Evolutionary conservation across 1,140 invertebrate genomes (phyloP).

Genomic region (Monomorium pharaonis): DNA sequence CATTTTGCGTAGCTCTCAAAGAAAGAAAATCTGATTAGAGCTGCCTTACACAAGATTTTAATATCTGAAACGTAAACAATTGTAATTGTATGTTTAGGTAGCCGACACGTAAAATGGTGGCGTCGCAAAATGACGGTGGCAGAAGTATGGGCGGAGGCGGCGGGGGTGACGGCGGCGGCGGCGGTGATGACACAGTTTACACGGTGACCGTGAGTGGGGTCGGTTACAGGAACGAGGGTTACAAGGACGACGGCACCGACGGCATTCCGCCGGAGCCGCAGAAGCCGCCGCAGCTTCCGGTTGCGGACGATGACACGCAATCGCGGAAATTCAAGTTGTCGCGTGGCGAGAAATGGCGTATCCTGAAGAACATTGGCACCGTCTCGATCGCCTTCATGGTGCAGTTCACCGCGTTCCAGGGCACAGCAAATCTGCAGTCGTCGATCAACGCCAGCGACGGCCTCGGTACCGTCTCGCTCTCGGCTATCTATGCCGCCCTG

Average conservation of each 20-base stretch:
- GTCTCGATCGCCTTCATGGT: constrained; percentile 96
- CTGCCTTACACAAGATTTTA: background rate
- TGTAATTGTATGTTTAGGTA: constrained; percentile 75
- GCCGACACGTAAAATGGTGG: constrained; percentile 81
- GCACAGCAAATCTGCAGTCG: constrained; percentile 95
- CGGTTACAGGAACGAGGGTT: constrained; percentile 89
- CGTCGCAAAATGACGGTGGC: constrained; percentile 81
- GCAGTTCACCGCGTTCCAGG: constrained; percentile 96
- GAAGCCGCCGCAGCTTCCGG: constrained; percentile 87
- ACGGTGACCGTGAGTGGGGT: constrained; percentile 86
- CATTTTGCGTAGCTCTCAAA: background rate
- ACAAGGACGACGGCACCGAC: constrained; percentile 87
- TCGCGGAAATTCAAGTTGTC: constrained; percentile 92
- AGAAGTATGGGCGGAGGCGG: constrained; percentile 76
- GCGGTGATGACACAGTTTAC: constrained; percentile 80
- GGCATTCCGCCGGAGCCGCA: constrained; percentile 83
- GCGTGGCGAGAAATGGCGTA: constrained; percentile 93
- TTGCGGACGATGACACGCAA: constrained; percentile 87
- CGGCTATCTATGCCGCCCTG: constrained; percentile 94
- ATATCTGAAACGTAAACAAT: background rate
- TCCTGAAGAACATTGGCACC: constrained; percentile 94
- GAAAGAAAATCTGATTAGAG: background rate
- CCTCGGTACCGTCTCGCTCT: constrained; percentile 93
- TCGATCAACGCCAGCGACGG: constrained; percentile 94
- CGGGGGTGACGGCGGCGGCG: constrained; percentile 63